A percentile compares a stretch with the other conserved stretches of the same genome.
Evolutionary conservation across 2,797 vertebrate genomes (phyloP).

Genomic region (Ibycter americanus): DNA sequence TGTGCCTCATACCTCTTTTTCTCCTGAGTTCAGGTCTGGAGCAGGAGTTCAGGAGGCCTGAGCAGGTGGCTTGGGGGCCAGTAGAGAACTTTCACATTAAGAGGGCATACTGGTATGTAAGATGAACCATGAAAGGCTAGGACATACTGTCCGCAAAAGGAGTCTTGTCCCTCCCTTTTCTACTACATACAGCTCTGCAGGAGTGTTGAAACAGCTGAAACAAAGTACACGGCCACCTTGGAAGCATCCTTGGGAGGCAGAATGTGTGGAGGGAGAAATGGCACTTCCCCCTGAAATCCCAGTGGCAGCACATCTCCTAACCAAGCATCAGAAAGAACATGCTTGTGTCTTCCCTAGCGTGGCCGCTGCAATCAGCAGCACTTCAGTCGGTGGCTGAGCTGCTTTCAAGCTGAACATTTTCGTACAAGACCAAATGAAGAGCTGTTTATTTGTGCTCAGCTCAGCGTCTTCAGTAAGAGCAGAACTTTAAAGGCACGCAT

Average conservation of each 20-base stretch:
- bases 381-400: not conserved
- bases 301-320: not conserved
- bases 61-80: not conserved
- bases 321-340: conserved; percentile 9
- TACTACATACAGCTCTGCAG: not conserved
- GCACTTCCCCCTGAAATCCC: not conserved
- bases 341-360: not conserved
- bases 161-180: not conserved
- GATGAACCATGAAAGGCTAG: not conserved
- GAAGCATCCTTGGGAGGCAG: not conserved
- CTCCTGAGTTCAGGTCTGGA: not conserved
- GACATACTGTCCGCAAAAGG: not conserved
- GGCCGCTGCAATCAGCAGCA: not conserved
- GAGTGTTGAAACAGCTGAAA: not conserved
- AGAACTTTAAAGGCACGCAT: conserved; percentile 15
- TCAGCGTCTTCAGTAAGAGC: not conserved
- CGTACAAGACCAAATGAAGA: not conserved
- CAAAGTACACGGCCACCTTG: not conserved
- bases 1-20: not conserved
- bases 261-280: not conserved
- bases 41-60: not conserved
- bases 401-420: conserved; percentile 32
- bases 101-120: not conserved
- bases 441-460: conserved; percentile 29
- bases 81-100: not conserved